A percentile compares a stretch with the other conserved stretches of the same genome.
Conservation (phyloP, 2,888 invertebrate species). For the Archips xylosteana region DNA sequence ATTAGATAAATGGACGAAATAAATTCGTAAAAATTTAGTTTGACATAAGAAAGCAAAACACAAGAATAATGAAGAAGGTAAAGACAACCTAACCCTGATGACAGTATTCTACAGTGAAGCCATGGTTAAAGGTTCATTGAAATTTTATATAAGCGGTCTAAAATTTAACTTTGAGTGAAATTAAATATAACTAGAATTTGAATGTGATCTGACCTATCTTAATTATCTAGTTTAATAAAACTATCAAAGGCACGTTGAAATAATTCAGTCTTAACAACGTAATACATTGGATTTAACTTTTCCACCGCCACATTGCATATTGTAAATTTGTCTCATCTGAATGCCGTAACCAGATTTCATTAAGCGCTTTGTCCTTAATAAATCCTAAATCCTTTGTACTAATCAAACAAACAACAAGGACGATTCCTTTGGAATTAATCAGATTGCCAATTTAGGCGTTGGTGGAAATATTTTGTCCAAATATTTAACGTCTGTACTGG, state of each 20-base stretch:
- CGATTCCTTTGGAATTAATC: slow-evolving; percentile 7
- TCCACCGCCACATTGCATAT: not conserved
- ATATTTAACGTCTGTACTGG: not conserved
- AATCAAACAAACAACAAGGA: slow-evolving; percentile 14
- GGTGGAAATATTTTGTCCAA: not conserved
- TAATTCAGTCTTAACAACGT: not conserved
- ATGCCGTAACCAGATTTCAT: slow-evolving; percentile 7
- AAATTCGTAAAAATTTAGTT: no score
- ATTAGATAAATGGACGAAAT: no score
- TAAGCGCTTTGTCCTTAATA: slow-evolving; percentile 14
- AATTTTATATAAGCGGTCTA: not conserved
- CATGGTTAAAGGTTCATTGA: no score
- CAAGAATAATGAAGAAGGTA: no score
- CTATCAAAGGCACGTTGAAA: not conserved
- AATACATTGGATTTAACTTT: not conserved
- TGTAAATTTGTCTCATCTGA: not conserved
- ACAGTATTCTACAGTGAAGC: no score
- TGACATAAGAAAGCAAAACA: no score
- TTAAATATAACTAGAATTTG: no score
- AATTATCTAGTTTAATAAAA: no score
- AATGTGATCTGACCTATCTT: no score
- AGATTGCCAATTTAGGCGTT: slow-evolving; percentile 3
- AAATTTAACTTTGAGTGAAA: no score
- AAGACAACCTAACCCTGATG: no score
- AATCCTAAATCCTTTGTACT: slow-evolving; percentile 12